Evolutionary conservation across 2,888 invertebrate genomes (phyloP).

Genomic region (Ophion ellenae): DNA sequence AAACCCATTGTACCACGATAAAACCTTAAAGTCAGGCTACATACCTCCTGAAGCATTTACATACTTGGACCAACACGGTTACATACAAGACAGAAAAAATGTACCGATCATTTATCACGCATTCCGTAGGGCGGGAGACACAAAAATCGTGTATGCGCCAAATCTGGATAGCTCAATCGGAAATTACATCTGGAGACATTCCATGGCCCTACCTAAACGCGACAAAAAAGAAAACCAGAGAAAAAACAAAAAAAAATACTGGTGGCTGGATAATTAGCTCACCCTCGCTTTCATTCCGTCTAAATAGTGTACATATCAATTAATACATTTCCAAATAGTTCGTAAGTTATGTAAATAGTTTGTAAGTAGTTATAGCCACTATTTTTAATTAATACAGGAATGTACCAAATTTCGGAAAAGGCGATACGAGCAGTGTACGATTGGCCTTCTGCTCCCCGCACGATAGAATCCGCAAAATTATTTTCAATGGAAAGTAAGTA

Average conservation of each 20-base stretch:
- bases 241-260: constrained; percentile 30
- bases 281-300: no score
- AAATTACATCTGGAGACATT: not conserved
- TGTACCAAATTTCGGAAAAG: no score
- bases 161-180: not conserved
- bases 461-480: no score
- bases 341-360: no score
- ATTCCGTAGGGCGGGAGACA: constrained; percentile 20
- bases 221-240: constrained; percentile 28
- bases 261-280: not conserved
- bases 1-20: not conserved
- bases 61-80: constrained; percentile 26
- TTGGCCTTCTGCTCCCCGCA: no score
- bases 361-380: no score
- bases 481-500: no score
- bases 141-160: constrained; percentile 18
- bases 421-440: no score
- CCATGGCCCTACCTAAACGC: constrained; percentile 20
- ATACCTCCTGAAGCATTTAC: constrained; percentile 51
- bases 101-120: constrained; percentile 59
- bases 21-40: constrained; percentile 23
- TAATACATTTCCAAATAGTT: no score
- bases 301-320: no score
- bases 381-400: not conserved
- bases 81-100: constrained; percentile 52